These are phyloP conservation scores for Carabus problematicus DNA, from an alignment of 2,888 invertebrate genomes.

Conservation along the genomic window DNA sequence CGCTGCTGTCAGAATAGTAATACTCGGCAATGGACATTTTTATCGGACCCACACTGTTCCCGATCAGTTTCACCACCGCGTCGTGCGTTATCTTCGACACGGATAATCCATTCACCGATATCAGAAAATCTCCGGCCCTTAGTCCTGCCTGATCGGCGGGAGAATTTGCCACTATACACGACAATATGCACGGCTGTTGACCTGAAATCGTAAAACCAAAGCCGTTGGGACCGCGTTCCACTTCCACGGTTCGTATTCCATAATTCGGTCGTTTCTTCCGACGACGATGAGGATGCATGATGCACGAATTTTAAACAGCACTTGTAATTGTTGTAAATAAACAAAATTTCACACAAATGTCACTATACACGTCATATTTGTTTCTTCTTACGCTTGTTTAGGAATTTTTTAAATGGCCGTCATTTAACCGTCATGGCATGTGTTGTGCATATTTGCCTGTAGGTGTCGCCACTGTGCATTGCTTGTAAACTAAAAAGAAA, in stretches of 20 bases:
- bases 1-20: slow-evolving; percentile 85
- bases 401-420: slow-evolving; percentile 56
- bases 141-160: slow-evolving; percentile 92
- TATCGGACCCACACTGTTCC: slow-evolving; percentile 82
- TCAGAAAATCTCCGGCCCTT: slow-evolving; percentile 89
- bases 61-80: slow-evolving; percentile 90
- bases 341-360: slow-evolving; percentile 40
- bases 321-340: slow-evolving; percentile 35
- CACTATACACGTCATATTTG: slow-evolving; percentile 44
- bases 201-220: slow-evolving; percentile 99
- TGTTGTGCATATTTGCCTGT: slow-evolving; percentile 22
- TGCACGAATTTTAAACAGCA: slow-evolving; percentile 38
- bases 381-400: slow-evolving; percentile 47
- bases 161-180: slow-evolving; percentile 88
- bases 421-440: slow-evolving; percentile 45
- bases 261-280: slow-evolving; percentile 76
- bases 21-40: slow-evolving; percentile 87
- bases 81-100: slow-evolving; percentile 94
- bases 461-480: slow-evolving; percentile 14
- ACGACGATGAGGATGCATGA: slow-evolving; percentile 69
- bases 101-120: slow-evolving; percentile 89
- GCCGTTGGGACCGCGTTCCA: slow-evolving; percentile 85
- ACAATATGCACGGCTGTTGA: slow-evolving; percentile 93
- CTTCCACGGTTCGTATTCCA: slow-evolving; percentile 83
- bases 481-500: not conserved